These are phyloP conservation scores for Pediacus dermestoides DNA, from an alignment of 2,888 invertebrate genomes.

Conservation along the genomic window DNA sequence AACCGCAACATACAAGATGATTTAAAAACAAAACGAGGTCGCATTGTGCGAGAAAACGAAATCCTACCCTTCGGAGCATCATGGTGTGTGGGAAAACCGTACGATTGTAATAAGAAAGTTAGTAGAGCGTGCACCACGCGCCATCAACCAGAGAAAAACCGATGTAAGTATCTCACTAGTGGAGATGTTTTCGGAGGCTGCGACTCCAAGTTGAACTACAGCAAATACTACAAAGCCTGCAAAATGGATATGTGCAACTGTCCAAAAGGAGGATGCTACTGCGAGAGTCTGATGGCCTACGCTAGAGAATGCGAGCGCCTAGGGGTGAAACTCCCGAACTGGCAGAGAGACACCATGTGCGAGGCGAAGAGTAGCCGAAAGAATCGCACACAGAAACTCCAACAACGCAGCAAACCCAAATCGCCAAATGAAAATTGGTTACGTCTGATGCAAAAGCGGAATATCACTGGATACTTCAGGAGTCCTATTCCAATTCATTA, in stretches of 20 bases:
- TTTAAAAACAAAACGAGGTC: constrained; percentile 65
- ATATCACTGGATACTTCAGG: too few species aligned
- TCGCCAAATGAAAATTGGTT: too few species aligned
- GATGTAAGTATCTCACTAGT: constrained; percentile 39
- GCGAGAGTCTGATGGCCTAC: constrained; percentile 86
- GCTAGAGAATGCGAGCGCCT: constrained; percentile 80
- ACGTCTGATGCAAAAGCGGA: too few species aligned
- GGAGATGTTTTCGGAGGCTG: constrained; percentile 69
- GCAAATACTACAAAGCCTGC: constrained; percentile 83
- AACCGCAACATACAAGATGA: constrained; percentile 85
- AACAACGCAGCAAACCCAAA: too few species aligned
- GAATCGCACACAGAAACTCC: background rate
- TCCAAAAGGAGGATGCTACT: constrained; percentile 75
- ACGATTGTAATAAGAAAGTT: constrained; percentile 32
- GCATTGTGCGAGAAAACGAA: constrained; percentile 61
- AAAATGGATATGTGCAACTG: constrained; percentile 78
- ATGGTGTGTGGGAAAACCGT: constrained; percentile 74
- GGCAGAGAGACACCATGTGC: constrained; percentile 56
- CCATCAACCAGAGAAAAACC: constrained; percentile 31
- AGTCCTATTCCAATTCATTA: constrained; percentile 29
- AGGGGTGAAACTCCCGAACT: constrained; percentile 68
- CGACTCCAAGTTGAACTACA: constrained; percentile 72
- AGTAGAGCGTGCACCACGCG: constrained; percentile 18
- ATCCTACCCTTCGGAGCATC: constrained; percentile 76
- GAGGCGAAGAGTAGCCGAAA: constrained; percentile 11